Evolutionary conservation across 2,797 vertebrate genomes (phyloP).

Genomic region (Pangasius macronema): DNA sequence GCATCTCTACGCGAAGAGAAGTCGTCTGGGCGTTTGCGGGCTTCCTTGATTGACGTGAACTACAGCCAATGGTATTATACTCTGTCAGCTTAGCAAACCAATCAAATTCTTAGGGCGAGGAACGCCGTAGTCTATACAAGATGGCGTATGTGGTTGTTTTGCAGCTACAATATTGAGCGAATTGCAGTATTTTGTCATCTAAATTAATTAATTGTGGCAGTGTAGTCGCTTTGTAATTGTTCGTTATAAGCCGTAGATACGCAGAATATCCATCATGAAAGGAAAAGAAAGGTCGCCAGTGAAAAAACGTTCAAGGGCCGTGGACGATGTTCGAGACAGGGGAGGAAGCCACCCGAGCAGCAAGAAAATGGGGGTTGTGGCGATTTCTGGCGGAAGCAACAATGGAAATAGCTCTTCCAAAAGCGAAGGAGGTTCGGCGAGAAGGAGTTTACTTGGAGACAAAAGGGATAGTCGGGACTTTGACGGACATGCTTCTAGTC

Average conservation of each 20-base stretch:
- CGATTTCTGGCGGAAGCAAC: constrained; percentile 81
- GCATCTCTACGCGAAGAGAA: not conserved
- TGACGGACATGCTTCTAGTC: constrained; percentile 78
- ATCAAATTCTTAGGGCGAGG: constrained; percentile 65
- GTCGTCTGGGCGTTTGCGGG: constrained; percentile 29
- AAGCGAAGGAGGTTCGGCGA: constrained; percentile 72
- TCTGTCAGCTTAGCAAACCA: constrained; percentile 66
- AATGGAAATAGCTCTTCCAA: constrained; percentile 78
- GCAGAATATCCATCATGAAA: constrained; percentile 81
- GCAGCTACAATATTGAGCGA: constrained; percentile 75
- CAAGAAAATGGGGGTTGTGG: constrained; percentile 83
- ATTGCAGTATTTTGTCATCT: constrained; percentile 51
- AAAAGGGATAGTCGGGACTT: constrained; percentile 87
- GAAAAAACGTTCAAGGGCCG: constrained; percentile 93
- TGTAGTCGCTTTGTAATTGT: constrained; percentile 36
- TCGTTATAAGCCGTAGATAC: constrained; percentile 56
- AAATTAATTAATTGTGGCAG: constrained; percentile 53
- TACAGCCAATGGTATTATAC: constrained; percentile 47
- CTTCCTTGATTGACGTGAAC: constrained; percentile 64
- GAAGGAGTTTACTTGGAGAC: constrained; percentile 77
- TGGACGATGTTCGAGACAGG: constrained; percentile 88
- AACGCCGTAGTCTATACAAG: constrained; percentile 73
- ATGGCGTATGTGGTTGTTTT: constrained; percentile 83
- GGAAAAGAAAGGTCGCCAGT: constrained; percentile 95
- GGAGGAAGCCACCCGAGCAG: constrained; percentile 89